Evolutionary conservation across 2,797 vertebrate genomes (phyloP).

Genomic region (Merluccius polli): DNA sequence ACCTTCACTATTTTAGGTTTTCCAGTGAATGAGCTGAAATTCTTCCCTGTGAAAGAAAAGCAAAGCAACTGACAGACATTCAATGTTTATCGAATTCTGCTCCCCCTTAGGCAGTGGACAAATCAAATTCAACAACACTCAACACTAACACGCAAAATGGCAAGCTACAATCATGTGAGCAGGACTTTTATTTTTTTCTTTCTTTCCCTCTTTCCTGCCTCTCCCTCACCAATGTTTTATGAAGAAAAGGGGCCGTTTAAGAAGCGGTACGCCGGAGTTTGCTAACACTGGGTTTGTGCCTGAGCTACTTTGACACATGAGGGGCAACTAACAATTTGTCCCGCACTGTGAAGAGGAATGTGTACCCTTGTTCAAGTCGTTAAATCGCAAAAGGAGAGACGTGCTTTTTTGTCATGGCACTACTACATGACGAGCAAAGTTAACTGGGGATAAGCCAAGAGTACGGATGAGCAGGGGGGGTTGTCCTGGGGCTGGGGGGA

Average conservation of each 20-base stretch:
- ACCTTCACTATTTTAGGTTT: constrained; percentile 14
- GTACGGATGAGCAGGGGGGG: background rate
- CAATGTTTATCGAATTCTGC: constrained; percentile 20
- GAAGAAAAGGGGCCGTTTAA: constrained; percentile 16
- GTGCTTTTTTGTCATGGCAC: background rate
- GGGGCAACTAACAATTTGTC: background rate
- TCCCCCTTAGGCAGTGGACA: constrained; percentile 28
- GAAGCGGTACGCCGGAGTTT: constrained; percentile 9
- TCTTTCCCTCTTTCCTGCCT: constrained; percentile 1
- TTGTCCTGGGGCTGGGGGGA: no score
- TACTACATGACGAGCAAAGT: background rate
- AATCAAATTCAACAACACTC: constrained; percentile 47
- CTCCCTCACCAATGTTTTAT: constrained; percentile 33
- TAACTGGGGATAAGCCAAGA: background rate
- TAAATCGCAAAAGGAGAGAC: background rate
- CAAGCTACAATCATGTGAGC: constrained; percentile 27
- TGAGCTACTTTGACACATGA: constrained; percentile 42
- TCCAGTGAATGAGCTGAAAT: constrained; percentile 24
- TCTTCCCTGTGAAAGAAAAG: background rate
- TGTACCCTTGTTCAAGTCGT: background rate
- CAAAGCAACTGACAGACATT: constrained; percentile 11
- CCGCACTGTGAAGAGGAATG: background rate
- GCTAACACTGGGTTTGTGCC: constrained; percentile 35
- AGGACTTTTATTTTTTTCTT: constrained; percentile 14
- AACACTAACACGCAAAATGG: constrained; percentile 41